Evolutionary conservation across 2,113 vertebrate genomes (phyloP), one percentile per base, ranked within the genome.

Genomic region (Actenoides lindsayi): DNA sequence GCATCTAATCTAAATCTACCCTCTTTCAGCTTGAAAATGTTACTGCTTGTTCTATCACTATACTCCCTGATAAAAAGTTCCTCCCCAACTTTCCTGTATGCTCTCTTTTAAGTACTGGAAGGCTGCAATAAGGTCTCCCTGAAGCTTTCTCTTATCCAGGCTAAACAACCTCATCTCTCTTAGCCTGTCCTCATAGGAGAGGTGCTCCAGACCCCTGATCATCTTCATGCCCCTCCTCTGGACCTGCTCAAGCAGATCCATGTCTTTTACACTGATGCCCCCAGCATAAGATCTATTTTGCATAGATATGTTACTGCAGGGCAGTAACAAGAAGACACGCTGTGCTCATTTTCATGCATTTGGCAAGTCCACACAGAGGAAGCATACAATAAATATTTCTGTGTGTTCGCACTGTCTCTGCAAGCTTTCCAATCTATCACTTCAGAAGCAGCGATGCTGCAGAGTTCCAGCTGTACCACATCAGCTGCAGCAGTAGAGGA

Each of bases 391-490:
- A 73, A 81, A 17, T 50, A 44, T 59, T 77, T 39, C 31, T 48
- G 19, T 24, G n/a, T 17, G 27, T 25, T 63, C 14, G 13, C 1
- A 24, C 11, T 11, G 10, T 14, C 21, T 60, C 62, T 69, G 23
- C 24, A 80, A 79, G 27, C 39, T 62, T 76, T 87, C 46, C 62
- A 30, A 7, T 9, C 62, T 24, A 18, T 1, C 13, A 16, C 15
- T 76, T 28, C 0, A 0, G 50, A 88, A 80, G 37, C 57, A 85
- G 63, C 0, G 0, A 53, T 1, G 16, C 57, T 44, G 18, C 57
- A 33, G 48, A 76, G 44, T 25, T 33, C 12, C 53, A 50, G 60
- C 35, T 54, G 70, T 44, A 44, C 42, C 13, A n/a, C 20, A 54
- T 31, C 48, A 83, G 79, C 88, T 39, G 44, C 64, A 88, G 44